Percentiles rank a stretch among this genome's conserved stretches.
Conservation (phyloP, 2,113 vertebrate species). For the Equus przewalskii region DNA sequence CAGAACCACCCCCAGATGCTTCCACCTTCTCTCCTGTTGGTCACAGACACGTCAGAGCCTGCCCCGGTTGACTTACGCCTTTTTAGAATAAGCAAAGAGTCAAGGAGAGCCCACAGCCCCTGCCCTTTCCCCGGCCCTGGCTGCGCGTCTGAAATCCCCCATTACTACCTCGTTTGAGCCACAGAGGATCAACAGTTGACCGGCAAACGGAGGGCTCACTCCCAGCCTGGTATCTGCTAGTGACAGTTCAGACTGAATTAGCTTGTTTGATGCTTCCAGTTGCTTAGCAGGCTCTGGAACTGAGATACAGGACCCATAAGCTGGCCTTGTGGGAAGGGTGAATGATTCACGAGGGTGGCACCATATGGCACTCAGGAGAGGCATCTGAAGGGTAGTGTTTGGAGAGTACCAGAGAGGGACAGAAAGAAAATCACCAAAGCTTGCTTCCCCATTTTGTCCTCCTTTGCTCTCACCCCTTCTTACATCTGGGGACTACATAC, state of each 20-base stretch:
- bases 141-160: neutral
- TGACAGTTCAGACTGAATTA: neutral
- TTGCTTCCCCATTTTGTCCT: neutral
- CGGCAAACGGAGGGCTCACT: neutral
- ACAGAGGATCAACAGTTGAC: too few species aligned
- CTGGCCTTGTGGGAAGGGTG: neutral
- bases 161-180: neutral
- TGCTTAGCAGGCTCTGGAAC: neutral
- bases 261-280: neutral
- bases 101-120: neutral
- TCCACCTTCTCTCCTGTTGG: neutral
- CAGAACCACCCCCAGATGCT: neutral
- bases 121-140: neutral
- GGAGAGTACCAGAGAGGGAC: neutral
- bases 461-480: neutral
- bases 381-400: neutral
- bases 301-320: neutral
- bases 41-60: neutral
- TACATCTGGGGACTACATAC: neutral
- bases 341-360: neutral
- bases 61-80: neutral
- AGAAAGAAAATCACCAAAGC: neutral
- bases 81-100: constrained; percentile 4
- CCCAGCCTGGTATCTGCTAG: neutral
- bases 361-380: neutral